Percentiles rank a stretch among this genome's conserved stretches.
Evolutionary conservation across 2,113 vertebrate genomes (phyloP).

Genomic region (Neolamprologus sp.): DNA sequence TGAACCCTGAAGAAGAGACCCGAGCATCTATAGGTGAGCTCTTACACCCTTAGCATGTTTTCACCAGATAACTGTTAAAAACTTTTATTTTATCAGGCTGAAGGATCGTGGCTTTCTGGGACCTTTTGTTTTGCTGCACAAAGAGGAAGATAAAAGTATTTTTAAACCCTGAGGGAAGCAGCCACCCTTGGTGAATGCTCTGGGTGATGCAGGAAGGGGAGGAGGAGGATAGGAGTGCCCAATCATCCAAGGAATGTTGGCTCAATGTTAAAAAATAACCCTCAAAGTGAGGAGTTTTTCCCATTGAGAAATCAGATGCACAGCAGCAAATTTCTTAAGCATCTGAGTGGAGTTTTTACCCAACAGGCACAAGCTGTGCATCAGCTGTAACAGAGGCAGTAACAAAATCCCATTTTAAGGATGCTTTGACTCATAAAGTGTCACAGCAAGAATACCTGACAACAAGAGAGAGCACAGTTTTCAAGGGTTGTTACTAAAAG

Average conservation of each 20-base stretch:
- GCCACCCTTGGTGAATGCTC: neutral
- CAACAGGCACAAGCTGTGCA: neutral
- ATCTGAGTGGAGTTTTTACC: neutral
- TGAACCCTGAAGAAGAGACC: neutral
- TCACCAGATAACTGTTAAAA: neutral
- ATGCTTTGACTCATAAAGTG: neutral
- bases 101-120: neutral
- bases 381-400: neutral
- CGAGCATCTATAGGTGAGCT: conserved; percentile 41
- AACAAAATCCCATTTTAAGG: neutral
- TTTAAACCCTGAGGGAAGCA: neutral
- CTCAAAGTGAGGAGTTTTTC: neutral
- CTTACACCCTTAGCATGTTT: neutral
- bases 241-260: conserved; percentile 48
- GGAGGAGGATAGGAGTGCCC: neutral
- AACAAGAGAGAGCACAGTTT: neutral
- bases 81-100: neutral
- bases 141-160: neutral
- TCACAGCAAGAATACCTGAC: neutral
- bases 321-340: neutral
- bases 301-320: neutral
- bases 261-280: conserved; percentile 16
- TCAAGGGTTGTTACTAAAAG: neutral
- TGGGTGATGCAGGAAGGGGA: neutral
- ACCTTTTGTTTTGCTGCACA: neutral